phyloP scores from a whole-genome alignment of 2,888 invertebrate species.

The Cheilosia pagana region DNA sequence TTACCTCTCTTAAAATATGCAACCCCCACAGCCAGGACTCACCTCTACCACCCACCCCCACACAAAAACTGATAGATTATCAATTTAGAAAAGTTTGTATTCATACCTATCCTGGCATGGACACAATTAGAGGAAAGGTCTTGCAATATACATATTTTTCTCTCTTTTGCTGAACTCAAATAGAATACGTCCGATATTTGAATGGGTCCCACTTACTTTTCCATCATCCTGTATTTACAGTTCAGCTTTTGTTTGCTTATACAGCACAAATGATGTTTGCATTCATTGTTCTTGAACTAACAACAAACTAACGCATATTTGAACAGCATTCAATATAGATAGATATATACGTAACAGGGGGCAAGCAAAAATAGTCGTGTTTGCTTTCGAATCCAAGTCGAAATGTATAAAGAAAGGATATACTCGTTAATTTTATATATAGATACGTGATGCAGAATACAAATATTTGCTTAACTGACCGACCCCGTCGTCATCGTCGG shows the following conservation, averaged over 20 bases:
- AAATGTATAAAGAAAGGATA: not conserved
- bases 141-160: no score
- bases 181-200: no score
- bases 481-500: not conserved
- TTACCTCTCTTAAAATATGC: no score
- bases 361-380: constrained; percentile 27
- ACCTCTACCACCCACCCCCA: no score
- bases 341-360: not conserved
- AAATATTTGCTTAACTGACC: constrained; percentile 36
- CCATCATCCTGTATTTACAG: not conserved
- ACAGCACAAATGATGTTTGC: constrained; percentile 34
- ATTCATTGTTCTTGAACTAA: constrained; percentile 41
- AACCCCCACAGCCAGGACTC: no score
- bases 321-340: constrained; percentile 23
- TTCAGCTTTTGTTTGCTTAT: constrained; percentile 8
- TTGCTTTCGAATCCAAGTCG: not conserved
- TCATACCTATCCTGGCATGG: no score
- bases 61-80: no score
- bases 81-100: no score
- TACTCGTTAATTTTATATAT: not conserved
- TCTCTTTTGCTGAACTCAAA: no score
- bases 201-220: not conserved
- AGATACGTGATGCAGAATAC: constrained; percentile 14
- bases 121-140: no score
- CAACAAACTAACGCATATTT: constrained; percentile 35